Evolutionary conservation across 2,888 invertebrate species (phyloP).

Genomic region (Eustalomyia histrio): DNA sequence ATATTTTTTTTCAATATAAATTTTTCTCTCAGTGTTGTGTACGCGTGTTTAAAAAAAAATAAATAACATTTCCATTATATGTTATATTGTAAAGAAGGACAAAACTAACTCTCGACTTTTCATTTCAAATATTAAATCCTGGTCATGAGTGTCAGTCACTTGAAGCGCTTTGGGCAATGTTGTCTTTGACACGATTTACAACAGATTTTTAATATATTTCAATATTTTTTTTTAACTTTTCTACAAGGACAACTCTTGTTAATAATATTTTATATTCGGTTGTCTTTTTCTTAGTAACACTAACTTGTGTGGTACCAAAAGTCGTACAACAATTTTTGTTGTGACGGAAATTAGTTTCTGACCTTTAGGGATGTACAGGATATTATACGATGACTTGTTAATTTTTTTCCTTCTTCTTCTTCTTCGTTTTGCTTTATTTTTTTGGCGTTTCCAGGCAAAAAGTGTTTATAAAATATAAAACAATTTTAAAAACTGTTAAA

Average conservation of each 20-base stretch:
- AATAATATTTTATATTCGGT: conserved; percentile 26
- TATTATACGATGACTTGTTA: conserved; percentile 61
- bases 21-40: no score
- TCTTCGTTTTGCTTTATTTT: conserved; percentile 5
- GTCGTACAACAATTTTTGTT: conserved; percentile 52
- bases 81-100: no score
- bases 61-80: no score
- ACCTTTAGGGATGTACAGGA: conserved; percentile 64
- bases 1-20: no score
- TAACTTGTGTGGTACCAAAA: conserved; percentile 17
- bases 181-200: conserved; percentile 60
- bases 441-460: not conserved
- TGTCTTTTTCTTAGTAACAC: conserved; percentile 10
- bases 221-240: conserved; percentile 41
- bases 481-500: not conserved
- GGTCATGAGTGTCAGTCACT: conserved; percentile 17
- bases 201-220: conserved; percentile 49
- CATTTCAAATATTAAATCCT: not conserved
- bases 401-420: conserved; percentile 47
- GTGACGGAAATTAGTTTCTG: conserved; percentile 64
- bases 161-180: conserved; percentile 46
- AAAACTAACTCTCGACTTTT: no score
- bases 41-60: no score
- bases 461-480: not conserved
- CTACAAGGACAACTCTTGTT: conserved; percentile 1